Evolutionary conservation across 2,797 vertebrate genomes (phyloP).

Genomic region (Gadopsis marmoratus): DNA sequence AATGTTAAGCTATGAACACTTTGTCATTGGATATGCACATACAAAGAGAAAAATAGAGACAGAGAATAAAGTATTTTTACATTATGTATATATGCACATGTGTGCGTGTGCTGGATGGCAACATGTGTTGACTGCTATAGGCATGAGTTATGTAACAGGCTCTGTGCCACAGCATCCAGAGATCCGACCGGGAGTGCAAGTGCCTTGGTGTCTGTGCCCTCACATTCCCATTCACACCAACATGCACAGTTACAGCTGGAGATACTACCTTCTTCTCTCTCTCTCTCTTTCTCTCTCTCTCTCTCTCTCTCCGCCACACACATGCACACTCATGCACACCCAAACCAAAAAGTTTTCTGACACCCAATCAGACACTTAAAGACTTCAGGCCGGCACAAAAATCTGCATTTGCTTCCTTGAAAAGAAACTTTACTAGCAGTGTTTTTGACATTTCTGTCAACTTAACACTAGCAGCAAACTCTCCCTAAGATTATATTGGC

Average conservation of each 20-base stretch:
- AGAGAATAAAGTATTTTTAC: not conserved
- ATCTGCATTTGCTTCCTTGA: not conserved
- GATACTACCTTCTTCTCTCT: not conserved
- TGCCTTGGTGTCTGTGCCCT: not conserved
- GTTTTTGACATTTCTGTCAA: constrained; percentile 12
- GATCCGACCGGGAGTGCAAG: not conserved
- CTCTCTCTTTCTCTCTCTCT: constrained; percentile 4
- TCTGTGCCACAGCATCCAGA: not conserved
- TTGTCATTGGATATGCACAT: not conserved
- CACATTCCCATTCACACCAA: not conserved
- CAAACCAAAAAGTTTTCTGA: not conserved
- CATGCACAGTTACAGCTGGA: not conserved
- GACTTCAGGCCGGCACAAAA: not conserved
- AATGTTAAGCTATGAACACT: not conserved
- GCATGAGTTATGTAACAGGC: constrained; percentile 21
- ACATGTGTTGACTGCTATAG: not conserved
- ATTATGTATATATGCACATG: not conserved
- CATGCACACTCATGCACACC: not conserved
- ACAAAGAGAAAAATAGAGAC: not conserved
- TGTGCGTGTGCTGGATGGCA: not conserved
- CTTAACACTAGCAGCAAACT: constrained; percentile 10
- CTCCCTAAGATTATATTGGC: constrained; percentile 13
- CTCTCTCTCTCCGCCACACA: not conserved
- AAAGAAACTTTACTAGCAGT: constrained; percentile 13
- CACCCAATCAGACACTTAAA: not conserved